A percentile compares a stretch with the other conserved stretches of the same genome.
These are phyloP conservation scores for Rhinophrynus dorsalis DNA, from an alignment of 2,797 vertebrate genomes.

Conservation along the genomic window DNA sequence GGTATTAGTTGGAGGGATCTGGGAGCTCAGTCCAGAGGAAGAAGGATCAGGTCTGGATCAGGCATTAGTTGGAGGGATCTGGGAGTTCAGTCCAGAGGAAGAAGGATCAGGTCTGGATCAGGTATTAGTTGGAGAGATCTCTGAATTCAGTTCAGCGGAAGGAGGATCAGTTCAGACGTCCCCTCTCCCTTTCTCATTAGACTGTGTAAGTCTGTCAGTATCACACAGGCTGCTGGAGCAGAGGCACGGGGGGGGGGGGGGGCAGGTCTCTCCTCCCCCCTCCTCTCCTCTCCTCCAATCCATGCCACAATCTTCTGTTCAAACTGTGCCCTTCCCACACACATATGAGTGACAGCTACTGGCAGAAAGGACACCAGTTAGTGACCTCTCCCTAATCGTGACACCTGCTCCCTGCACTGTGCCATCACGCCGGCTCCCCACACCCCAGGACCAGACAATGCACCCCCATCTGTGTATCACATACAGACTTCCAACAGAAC, in stretches of 20 bases:
- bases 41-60: too few relatives aligned
- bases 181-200: conserved; percentile 2
- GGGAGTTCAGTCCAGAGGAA: too few relatives aligned
- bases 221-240: conserved; percentile 6
- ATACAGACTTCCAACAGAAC: too few relatives aligned
- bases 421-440: too few relatives aligned
- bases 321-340: conserved; percentile 2
- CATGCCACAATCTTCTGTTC: conserved; percentile 2
- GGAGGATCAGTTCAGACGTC: background rate
- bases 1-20: too few relatives aligned
- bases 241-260: conserved; percentile 2
- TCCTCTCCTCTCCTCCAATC: conserved; percentile 15
- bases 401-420: conserved; percentile 18
- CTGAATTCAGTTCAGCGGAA: background rate
- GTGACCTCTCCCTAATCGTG: background rate
- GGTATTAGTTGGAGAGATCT: too few relatives aligned
- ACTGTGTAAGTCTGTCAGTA: conserved; percentile 26
- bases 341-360: conserved; percentile 4
- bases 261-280: background rate
- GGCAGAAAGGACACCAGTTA: background rate
- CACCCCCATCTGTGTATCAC: too few relatives aligned
- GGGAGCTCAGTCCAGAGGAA: too few relatives aligned
- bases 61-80: too few relatives aligned
- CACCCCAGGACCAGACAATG: too few relatives aligned
- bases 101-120: too few relatives aligned